Conservation (phyloP, 1,140 invertebrate species). For the Luehdorfia chinensis region DNA sequence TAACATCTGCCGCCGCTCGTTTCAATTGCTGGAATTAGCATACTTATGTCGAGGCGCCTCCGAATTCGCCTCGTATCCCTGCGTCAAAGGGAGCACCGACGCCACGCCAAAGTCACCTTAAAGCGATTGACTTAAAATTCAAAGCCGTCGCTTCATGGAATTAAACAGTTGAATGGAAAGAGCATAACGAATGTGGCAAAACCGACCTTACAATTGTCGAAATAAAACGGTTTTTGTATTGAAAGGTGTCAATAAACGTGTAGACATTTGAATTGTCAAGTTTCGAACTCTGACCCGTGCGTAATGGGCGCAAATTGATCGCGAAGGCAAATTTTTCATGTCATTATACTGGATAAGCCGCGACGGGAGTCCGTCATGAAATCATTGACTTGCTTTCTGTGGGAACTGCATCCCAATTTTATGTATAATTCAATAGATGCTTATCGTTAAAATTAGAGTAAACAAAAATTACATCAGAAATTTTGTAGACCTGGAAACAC, state of each 20-base stretch:
- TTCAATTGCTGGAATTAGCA: slow-evolving; percentile 59
- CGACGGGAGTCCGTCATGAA: background rate
- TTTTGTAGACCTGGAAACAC: too few relatives aligned
- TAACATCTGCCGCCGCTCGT: slow-evolving; percentile 20
- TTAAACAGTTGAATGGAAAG: background rate
- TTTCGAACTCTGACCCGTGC: slow-evolving; percentile 45
- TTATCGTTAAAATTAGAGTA: too few relatives aligned
- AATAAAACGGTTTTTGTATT: too few relatives aligned
- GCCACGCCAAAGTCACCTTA: slow-evolving; percentile 18
- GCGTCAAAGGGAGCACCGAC: slow-evolving; percentile 40
- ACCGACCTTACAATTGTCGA: slow-evolving; percentile 23
- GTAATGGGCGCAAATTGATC: slow-evolving; percentile 58
- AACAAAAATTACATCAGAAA: too few relatives aligned
- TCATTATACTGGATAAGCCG: slow-evolving; percentile 22
- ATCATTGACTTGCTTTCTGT: too few relatives aligned
- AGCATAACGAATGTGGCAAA: background rate
- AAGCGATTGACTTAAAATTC: slow-evolving; percentile 13
- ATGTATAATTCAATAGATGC: too few relatives aligned
- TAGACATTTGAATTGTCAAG: slow-evolving; percentile 30
- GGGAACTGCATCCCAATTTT: background rate
- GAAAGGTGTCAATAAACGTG: slow-evolving; percentile 17
- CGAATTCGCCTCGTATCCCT: slow-evolving; percentile 38
- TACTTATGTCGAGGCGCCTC: slow-evolving; percentile 43
- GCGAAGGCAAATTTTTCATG: slow-evolving; percentile 45
- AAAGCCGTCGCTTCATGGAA: slow-evolving; percentile 7